Evolutionary conservation across 2,113 vertebrate species (phyloP).

Genomic region (Neodon shergylaensis): DNA sequence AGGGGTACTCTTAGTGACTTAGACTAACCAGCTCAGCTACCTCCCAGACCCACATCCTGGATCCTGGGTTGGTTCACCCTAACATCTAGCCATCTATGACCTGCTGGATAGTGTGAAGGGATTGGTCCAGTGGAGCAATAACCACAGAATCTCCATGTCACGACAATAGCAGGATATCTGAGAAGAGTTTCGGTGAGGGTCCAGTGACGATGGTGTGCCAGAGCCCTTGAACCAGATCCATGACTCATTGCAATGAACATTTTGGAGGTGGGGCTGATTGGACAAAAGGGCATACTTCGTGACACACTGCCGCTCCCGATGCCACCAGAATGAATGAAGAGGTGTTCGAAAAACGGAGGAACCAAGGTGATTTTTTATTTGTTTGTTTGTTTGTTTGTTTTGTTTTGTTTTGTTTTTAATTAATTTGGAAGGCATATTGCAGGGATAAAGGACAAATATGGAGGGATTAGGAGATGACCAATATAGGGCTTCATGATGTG

Average conservation of each 20-base stretch:
- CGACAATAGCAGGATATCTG: background rate
- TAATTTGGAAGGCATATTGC: background rate
- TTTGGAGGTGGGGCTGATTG: background rate
- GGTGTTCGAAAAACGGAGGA: background rate
- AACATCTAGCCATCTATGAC: background rate
- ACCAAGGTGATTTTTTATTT: background rate
- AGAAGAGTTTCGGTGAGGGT: background rate
- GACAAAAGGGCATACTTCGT: background rate
- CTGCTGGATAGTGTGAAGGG: background rate
- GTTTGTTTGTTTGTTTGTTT: no score
- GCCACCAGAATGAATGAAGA: background rate
- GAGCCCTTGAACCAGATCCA: background rate
- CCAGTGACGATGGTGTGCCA: background rate
- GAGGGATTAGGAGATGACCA: background rate
- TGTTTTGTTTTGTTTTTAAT: background rate
- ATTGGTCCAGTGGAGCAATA: background rate
- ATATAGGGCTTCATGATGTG: background rate
- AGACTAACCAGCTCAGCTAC: background rate
- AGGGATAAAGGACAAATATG: background rate
- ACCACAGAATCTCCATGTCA: background rate
- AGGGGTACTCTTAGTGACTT: background rate
- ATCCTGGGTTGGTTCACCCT: background rate
- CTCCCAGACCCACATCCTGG: background rate
- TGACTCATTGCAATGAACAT: background rate
- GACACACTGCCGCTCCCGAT: background rate